A percentile compares a stretch with the other conserved stretches of the same genome.
Evolutionary conservation across 2,797 vertebrate species (phyloP).

Genomic region (Naso thynnoides): DNA sequence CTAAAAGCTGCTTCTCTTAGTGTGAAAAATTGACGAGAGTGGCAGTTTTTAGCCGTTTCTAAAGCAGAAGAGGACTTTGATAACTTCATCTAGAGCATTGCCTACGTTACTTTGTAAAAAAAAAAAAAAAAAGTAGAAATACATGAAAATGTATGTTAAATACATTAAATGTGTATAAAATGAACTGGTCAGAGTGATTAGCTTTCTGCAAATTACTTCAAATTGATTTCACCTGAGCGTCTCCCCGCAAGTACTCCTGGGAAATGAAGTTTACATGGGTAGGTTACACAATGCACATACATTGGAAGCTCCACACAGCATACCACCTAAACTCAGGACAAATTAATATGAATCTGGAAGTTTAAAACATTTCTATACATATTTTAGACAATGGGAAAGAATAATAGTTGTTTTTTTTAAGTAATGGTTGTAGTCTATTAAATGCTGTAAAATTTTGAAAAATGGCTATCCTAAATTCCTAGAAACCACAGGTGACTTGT

Average conservation of each 20-base stretch:
- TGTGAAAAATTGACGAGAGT: background rate
- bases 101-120: background rate
- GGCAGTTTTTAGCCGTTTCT: rapidly evolving
- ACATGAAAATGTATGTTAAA: no score
- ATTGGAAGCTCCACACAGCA: background rate
- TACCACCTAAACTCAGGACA: background rate
- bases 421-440: background rate
- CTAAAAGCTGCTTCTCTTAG: background rate
- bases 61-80: background rate
- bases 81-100: background rate
- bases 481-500: background rate
- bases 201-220: no score
- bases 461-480: background rate
- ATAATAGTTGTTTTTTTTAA: no score
- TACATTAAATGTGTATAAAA: no score
- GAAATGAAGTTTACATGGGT: background rate
- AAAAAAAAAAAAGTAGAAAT: no score
- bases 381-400: no score
- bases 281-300: background rate
- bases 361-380: background rate
- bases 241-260: background rate
- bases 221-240: background rate
- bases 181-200: no score
- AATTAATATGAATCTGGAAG: background rate
- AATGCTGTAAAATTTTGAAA: background rate